phyloP scores from a whole-genome alignment of 2,113 vertebrate species.

The Gymnogyps californianus region DNA sequence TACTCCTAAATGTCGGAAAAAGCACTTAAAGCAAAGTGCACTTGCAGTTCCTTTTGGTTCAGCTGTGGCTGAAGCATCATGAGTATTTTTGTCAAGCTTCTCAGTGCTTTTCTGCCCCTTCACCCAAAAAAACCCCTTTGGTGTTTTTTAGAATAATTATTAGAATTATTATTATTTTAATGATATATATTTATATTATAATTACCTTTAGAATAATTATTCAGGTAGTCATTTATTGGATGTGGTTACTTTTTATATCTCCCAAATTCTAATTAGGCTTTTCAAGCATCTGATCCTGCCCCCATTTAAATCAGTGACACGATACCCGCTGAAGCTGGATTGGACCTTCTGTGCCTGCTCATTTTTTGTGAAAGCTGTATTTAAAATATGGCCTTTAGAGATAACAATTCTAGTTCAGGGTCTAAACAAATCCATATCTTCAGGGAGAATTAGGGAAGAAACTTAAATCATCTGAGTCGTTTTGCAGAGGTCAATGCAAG shows the following conservation, averaged over 20 bases:
- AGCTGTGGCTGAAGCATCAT: not conserved
- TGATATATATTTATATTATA: not conserved
- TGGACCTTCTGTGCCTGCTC: not conserved
- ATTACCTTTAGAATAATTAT: not conserved
- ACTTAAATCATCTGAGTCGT: not conserved
- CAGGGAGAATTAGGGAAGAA: not conserved
- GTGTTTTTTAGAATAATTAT: not conserved
- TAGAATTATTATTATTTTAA: not conserved
- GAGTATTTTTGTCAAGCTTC: not conserved
- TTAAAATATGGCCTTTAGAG: not conserved
- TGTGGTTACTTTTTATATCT: not conserved
- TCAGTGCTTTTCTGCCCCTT: not conserved
- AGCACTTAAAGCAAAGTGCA: not conserved
- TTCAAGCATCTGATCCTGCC: not conserved
- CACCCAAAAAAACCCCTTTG: rapidly evolving
- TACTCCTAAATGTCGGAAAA: slow-evolving; percentile 20
- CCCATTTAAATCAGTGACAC: not conserved
- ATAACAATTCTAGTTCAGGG: not conserved
- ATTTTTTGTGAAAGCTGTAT: not conserved
- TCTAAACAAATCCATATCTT: not conserved
- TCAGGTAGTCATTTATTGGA: not conserved
- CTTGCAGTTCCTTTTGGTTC: not conserved
- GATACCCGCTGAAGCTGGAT: not conserved
- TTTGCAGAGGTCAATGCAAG: not conserved
- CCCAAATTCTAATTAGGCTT: not conserved